Conservation (phyloP, 2,888 invertebrate genomes). For the Mamestra brassicae region DNA sequence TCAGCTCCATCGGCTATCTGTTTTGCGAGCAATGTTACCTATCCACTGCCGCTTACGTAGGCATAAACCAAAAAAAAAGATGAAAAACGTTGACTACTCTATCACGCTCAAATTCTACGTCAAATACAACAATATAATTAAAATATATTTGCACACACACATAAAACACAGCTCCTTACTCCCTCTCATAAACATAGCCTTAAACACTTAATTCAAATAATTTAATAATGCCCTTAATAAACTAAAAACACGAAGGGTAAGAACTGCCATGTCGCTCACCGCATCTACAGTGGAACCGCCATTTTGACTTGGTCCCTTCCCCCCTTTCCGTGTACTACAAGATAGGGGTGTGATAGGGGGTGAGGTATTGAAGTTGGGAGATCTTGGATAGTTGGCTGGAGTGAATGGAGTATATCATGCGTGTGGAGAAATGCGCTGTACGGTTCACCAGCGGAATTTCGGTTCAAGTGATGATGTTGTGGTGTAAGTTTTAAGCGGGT, state of each 20-base stretch:
- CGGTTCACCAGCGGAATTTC: constrained; percentile 62
- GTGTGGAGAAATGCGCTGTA: constrained; percentile 57
- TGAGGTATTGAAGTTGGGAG: constrained; percentile 7
- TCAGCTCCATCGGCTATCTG: neutral
- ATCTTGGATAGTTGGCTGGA: constrained; percentile 39
- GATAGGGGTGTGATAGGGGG: neutral
- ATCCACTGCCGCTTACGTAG: neutral
- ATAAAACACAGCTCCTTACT: constrained; percentile 18
- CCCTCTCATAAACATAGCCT: constrained; percentile 27
- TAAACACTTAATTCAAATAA: constrained; percentile 59
- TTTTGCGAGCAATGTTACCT: neutral
- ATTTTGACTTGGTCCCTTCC: constrained; percentile 9
- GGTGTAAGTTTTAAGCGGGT: constrained; percentile 39
- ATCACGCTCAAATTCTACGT: neutral
- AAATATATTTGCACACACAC: constrained; percentile 7
- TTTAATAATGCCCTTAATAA: constrained; percentile 62
- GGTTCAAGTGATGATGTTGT: constrained; percentile 56
- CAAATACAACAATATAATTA: constrained; percentile 14
- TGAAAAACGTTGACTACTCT: neutral
- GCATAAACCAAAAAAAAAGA: neutral
- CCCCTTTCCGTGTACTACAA: neutral
- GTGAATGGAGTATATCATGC: constrained; percentile 49
- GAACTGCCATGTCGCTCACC: constrained; percentile 45
- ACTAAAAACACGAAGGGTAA: constrained; percentile 57
- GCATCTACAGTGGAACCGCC: constrained; percentile 31